Evolutionary conservation across 2,797 vertebrate genomes (phyloP).

Genomic region (Nothura maculosa): DNA sequence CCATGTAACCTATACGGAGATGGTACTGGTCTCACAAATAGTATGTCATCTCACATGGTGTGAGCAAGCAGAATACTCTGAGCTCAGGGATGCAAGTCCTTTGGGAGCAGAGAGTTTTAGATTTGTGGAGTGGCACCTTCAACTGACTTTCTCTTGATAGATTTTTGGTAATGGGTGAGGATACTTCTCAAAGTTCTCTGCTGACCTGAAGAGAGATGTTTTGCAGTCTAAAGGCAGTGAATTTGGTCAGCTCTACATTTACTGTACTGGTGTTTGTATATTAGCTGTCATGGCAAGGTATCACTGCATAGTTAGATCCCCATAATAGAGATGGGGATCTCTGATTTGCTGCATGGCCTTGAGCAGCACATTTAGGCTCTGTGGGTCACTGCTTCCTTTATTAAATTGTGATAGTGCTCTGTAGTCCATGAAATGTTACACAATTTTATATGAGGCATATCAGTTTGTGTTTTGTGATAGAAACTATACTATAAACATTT

Average conservation of each 20-base stretch:
- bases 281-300: not conserved
- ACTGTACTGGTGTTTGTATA: rapidly evolving
- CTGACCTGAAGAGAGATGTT: not conserved
- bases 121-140: not conserved
- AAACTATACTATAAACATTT: not conserved
- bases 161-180: not conserved
- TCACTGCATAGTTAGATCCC: not conserved
- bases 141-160: not conserved
- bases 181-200: not conserved
- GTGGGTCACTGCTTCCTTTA: not conserved
- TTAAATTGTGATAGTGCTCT: not conserved
- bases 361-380: not conserved
- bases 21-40: not conserved
- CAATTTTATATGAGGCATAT: not conserved
- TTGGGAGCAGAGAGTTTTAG: not conserved
- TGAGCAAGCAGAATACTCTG: not conserved
- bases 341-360: not conserved
- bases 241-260: not conserved
- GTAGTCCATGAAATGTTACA: not conserved
- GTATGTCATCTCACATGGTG: not conserved
- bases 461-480: not conserved
- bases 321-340: not conserved
- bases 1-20: not conserved
- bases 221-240: not conserved
- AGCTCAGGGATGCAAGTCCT: not conserved